Conservation (phyloP, 2,113 vertebrate species). For the Heterochromis multidens region DNA sequence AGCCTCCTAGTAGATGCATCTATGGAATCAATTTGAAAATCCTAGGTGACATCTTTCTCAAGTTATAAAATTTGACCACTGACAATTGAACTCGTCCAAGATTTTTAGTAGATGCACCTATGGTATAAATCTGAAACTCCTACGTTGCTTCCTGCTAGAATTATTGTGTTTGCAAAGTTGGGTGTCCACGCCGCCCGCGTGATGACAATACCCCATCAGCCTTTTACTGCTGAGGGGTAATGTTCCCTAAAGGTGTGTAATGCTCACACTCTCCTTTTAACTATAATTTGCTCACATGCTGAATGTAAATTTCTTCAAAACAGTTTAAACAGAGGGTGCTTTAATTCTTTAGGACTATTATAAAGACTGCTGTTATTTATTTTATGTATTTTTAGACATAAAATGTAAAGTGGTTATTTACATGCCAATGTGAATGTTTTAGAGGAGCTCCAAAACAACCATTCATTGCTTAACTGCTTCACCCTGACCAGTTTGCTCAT, state of each 20-base stretch:
- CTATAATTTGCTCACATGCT: not conserved
- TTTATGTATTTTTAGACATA: not conserved
- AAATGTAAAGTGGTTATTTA: not conserved
- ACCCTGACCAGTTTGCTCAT: not conserved
- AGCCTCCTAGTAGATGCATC: too few relatives aligned
- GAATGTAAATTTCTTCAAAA: not conserved
- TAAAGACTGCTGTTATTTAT: not conserved
- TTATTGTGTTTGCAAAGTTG: too few relatives aligned
- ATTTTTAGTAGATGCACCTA: too few relatives aligned
- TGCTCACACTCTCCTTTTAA: not conserved
- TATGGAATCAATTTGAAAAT: too few relatives aligned
- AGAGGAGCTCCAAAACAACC: rapidly evolving
- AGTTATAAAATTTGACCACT: too few relatives aligned
- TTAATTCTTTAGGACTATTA: not conserved
- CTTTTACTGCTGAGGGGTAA: too few relatives aligned
- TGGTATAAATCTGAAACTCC: too few relatives aligned
- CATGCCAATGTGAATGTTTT: not conserved
- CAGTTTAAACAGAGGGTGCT: not conserved
- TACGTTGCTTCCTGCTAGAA: too few relatives aligned
- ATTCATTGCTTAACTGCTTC: not conserved
- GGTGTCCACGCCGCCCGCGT: too few relatives aligned
- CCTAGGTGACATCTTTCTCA: too few relatives aligned
- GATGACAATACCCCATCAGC: too few relatives aligned
- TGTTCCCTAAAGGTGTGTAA: rapidly evolving
- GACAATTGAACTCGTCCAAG: too few relatives aligned